A percentile compares a stretch with the other conserved stretches of the same genome.
Conservation (phyloP, 2,113 vertebrate genomes). For the Spheniscus mendiculus region DNA sequence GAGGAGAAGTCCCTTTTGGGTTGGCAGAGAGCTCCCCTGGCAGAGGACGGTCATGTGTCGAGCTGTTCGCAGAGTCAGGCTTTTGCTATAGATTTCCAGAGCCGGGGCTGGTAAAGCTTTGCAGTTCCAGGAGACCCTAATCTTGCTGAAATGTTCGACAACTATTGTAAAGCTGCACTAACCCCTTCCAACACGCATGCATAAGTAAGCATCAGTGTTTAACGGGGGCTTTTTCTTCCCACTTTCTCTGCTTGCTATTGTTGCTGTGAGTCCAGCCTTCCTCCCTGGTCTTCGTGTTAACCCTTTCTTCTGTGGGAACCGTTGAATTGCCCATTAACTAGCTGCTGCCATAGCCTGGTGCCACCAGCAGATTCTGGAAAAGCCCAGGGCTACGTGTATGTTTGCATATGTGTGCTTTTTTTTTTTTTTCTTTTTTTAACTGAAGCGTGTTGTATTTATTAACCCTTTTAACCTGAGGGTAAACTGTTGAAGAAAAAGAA, state of each 20-base stretch:
- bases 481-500: neutral
- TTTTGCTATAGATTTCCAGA: conserved; percentile 14
- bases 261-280: neutral
- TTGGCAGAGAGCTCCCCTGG: conserved; percentile 6
- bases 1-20: neutral
- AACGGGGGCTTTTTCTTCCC: neutral
- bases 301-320: neutral
- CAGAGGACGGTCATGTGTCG: neutral
- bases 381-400: neutral
- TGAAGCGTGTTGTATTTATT: neutral
- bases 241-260: neutral
- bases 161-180: neutral
- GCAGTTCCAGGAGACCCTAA: neutral
- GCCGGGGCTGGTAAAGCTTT: neutral
- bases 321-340: neutral
- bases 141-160: neutral
- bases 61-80: neutral
- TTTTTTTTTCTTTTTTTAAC: neutral
- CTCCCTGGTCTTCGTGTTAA: neutral
- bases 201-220: neutral
- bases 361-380: neutral
- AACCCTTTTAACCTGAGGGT: neutral
- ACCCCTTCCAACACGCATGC: neutral
- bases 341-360: neutral
- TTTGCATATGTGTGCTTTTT: neutral